Evolutionary conservation across 2,113 vertebrate genomes (phyloP).

Genomic region (Shinisaurus crocodilurus): DNA sequence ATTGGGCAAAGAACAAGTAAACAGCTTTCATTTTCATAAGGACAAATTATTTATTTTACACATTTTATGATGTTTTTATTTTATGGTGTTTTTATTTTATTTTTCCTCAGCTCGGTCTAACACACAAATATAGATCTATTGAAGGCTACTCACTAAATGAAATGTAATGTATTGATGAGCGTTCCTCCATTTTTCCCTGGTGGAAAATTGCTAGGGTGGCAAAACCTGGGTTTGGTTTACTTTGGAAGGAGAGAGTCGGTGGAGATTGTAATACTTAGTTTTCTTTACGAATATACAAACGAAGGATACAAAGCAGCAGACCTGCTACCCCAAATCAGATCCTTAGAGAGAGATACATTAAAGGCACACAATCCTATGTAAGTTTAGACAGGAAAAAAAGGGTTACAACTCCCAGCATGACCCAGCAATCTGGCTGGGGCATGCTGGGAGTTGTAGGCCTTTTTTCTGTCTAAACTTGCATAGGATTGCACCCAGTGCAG

Average conservation of each 20-base stretch:
- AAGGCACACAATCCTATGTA: too few relatives aligned
- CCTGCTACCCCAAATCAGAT: too few relatives aligned
- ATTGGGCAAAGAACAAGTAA: slow-evolving; percentile 48
- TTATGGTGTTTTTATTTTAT: not conserved
- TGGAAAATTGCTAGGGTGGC: too few relatives aligned
- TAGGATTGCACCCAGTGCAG: too few relatives aligned
- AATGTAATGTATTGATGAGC: not conserved
- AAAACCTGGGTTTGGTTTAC: not conserved
- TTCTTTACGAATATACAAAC: not conserved
- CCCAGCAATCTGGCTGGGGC: too few relatives aligned
- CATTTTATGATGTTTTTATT: not conserved
- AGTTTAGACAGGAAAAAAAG: too few relatives aligned
- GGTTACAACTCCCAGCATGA: too few relatives aligned
- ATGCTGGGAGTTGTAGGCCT: too few relatives aligned
- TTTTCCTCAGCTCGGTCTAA: not conserved
- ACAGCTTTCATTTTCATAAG: slow-evolving; percentile 34
- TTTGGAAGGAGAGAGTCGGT: not conserved
- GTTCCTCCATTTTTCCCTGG: not conserved
- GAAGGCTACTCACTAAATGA: too few relatives aligned
- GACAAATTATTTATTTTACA: slow-evolving; percentile 13
- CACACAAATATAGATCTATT: not conserved
- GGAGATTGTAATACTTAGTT: not conserved
- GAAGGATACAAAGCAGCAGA: not conserved
- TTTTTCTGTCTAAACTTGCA: too few relatives aligned
- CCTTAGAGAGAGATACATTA: too few relatives aligned